A percentile compares a stretch with the other conserved stretches of the same genome.
phyloP scores from a whole-genome alignment of 1,140 invertebrate genomes.

The Drosophila fuyamai region DNA sequence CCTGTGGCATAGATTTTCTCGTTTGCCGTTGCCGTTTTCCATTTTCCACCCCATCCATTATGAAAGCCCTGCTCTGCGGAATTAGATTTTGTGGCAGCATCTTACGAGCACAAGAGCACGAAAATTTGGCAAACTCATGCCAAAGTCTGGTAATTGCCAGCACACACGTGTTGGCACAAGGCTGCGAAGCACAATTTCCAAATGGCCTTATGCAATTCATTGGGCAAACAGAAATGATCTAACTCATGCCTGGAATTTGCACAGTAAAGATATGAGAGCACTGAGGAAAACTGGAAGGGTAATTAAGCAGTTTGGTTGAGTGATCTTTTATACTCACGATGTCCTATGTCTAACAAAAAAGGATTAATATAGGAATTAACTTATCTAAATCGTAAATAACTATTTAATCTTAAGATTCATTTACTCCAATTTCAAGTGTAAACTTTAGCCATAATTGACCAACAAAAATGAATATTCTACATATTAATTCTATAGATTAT shows the following conservation, averaged over 20 bases:
- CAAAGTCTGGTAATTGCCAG: slow-evolving; percentile 41
- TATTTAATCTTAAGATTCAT: too few species aligned
- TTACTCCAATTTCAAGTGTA: too few species aligned
- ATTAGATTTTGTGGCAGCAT: slow-evolving; percentile 49
- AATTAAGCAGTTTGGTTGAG: too few species aligned
- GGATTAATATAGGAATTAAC: too few species aligned
- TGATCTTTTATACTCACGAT: too few species aligned
- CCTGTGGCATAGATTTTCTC: slow-evolving; percentile 26
- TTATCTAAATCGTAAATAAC: too few species aligned
- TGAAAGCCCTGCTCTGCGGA: slow-evolving; percentile 26
- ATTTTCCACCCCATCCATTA: slow-evolving; percentile 31
- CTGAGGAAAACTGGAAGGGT: neutral
- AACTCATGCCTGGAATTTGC: slow-evolving; percentile 14
- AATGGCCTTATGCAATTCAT: slow-evolving; percentile 45
- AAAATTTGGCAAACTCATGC: slow-evolving; percentile 44
- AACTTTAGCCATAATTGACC: too few species aligned
- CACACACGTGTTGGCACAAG: slow-evolving; percentile 33
- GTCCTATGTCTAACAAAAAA: too few species aligned
- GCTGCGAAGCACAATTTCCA: slow-evolving; percentile 23
- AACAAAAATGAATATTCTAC: too few species aligned
- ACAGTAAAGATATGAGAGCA: neutral
- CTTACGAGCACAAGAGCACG: slow-evolving; percentile 8
- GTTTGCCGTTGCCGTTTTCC: slow-evolving; percentile 1
- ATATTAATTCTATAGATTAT: too few species aligned
- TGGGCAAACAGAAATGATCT: slow-evolving; percentile 27